Base-by-base conservation (phyloP, 1,140 invertebrate genomes). In the Archivesica marissinica region DNA sequence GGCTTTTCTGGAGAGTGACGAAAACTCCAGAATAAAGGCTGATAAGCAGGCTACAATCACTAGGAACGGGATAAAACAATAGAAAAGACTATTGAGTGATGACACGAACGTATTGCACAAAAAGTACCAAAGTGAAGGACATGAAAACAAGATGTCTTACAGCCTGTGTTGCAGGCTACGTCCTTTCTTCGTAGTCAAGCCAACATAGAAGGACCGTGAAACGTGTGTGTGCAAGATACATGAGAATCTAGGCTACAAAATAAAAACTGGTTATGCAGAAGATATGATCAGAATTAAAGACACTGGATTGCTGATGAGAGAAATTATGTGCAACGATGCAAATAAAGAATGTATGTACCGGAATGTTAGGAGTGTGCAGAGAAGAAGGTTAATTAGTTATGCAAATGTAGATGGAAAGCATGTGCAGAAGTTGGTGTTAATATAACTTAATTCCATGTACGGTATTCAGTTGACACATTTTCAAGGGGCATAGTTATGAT, bases 81-180 rank as follows among this genome's bases (percentile, higher is more conserved):
- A 44, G 28, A 74, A 44, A n/a, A 15, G 68, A 25, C 28, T 47
- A 3, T 13, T 41, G 28, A 47, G 47, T 44, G 38, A 15, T 17
- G 39, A 11, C 13, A 3, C 47, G 33, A 41, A 44, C 7, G 13
- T 7, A 13, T 23, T 68, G 6, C 35, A 68, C 35, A 38, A 33
- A 7, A 68, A 68, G 23, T 30, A 13, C 35, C 11, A 68, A 13
- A 33, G 11, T 39, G 64, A n/a, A n/a, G n/a, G n/a, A n/a, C n/a
- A n/a, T n/a, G n/a, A n/a, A n/a, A n/a, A n/a, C n/a, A n/a, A 72
- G 23, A 72, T 72, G 35, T 81, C 61, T 3, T 81, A 81, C 41
- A 66, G 54, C 30, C 28, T 81, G 15, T 81, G 70, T 39, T 81
- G 78, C 35, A 52, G 39, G 30, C 47, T 70, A 9, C 28, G 66